Evolutionary conservation across 2,113 vertebrate species (phyloP), one percentile per base, ranked within the genome.

Genomic region (Dicaeum eximium): DNA sequence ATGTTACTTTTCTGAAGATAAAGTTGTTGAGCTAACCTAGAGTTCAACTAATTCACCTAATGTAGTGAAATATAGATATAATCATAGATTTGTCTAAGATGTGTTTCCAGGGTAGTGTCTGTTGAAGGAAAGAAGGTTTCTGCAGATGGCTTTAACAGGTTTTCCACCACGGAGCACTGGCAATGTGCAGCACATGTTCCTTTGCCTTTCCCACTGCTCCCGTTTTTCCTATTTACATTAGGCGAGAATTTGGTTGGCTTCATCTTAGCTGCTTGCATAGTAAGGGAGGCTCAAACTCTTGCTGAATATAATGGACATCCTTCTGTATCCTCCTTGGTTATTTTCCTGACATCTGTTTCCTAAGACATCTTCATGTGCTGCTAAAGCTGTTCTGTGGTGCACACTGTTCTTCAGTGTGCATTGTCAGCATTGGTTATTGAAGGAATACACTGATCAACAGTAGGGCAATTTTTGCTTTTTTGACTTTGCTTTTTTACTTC

Each of bases 81-180:
- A 13, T 19, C 15, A 31, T 31, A 12, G 28, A 10, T 69, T 69
- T 40, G 18, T 38, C 19, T 11, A 11, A 67, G 30, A 40, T 74
- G 3, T 54, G 3, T 89, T 80, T 86, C 25, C 30, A 38, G 17
- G 18, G 23, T 64, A 16, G 23, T 75, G 15, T 38, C 6, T 47
- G 47, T 56, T 53, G 61, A 75, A 58, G 57, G 30, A 38, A 27
- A 42, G 20, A 12, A 37, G 12, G 4, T 21, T 65, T 80, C 54
- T 84, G 21, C 7, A 42, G 35, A 1, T 62, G 37, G 33, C 37
- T 77, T 75, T 72, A 42, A 21, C 8, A 47, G 75, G 4, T 27
- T 54, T 79, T 74, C 61, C 1, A n/a, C 9, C 14, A 6, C 1
- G 0, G 20, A 30, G 37, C 30, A 3, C 31, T 61, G 40, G 15